Evolutionary conservation across 2,888 invertebrate species (phyloP), one percentile per base, ranked within the genome.

Genomic region (Orchestes rusci): DNA sequence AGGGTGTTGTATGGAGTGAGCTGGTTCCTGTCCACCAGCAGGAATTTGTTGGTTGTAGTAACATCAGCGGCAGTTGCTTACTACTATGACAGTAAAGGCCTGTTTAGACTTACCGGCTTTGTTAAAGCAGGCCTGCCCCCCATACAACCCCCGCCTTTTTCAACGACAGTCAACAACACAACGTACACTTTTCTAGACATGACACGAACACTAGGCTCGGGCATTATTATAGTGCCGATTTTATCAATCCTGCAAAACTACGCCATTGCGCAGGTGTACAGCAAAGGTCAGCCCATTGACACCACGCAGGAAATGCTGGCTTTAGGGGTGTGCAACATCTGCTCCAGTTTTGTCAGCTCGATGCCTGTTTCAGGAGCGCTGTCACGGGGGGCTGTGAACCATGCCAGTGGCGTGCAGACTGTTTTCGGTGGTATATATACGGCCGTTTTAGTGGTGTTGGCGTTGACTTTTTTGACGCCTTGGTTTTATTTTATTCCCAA

Each of bases 11-110:
- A 73, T 28, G 79, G 80, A 59, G 64, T 73, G 32, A 70, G 84
- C 36, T 85, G 84, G 84, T 73, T 85, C 59, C 69, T 84, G 35
- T 79, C 83, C 45, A 84, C 84, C 17, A 79, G 82, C 0, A 70
- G 87, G 49, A 87, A 86, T 68, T 86, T 87, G 53, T 70, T 84
- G 30, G 79, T 86, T 17, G 86, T 88, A 45, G 72, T 86, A 16
- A 67, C 79, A 13, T 82, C 82, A 61, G 80, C 79, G 0, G 70
- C 76, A 4, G 68, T 82, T 39, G 81, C 81, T 1, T 83, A 79
- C 67, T 69, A 75, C 57, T 77, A 81, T 62, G 78, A 81, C n/a
- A 39, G 10, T 15, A 12, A 18, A 23, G 4, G 20, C 8, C 35
- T 4, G 4, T 35, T 19, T n/a, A n/a, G n/a, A 10, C 34, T 59